These are phyloP conservation scores for Malurus elegans DNA, from an alignment of 2,113 vertebrate genomes.

Conservation along the genomic window DNA sequence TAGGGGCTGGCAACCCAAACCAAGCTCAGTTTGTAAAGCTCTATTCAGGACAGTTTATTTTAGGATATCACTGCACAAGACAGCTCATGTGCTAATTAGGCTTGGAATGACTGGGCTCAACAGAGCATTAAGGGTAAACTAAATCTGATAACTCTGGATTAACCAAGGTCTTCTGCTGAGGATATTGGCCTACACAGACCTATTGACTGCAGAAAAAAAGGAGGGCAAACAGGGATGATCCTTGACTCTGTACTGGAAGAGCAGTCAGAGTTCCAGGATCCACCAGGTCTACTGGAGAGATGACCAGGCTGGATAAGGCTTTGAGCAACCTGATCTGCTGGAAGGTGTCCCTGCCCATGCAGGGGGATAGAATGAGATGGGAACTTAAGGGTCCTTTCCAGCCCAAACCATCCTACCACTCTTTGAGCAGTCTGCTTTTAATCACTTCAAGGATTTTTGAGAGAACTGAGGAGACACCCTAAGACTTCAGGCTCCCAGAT, in stretches of 20 bases:
- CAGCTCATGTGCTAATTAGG: conserved; percentile 45
- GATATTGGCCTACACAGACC: background rate
- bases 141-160: conserved; percentile 54
- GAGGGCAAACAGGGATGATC: background rate
- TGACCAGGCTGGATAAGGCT: background rate
- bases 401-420: background rate
- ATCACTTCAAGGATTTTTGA: background rate
- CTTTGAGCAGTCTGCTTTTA: background rate
- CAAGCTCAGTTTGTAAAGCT: background rate
- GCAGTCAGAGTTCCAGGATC: background rate
- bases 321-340: background rate
- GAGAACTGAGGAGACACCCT: background rate
- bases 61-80: background rate
- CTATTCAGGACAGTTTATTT: conserved; percentile 39
- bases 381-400: background rate
- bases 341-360: background rate
- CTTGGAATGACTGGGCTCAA: conserved; percentile 41
- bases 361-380: background rate
- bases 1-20: background rate
- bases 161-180: conserved; percentile 16
- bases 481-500: background rate
- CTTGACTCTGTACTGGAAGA: background rate
- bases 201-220: background rate
- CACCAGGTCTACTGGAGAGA: background rate
- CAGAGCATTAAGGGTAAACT: conserved; percentile 30